Percentiles rank a stretch among this genome's conserved stretches.
Evolutionary conservation across 2,113 vertebrate genomes (phyloP).

Genomic region (Crotalus horridus): DNA sequence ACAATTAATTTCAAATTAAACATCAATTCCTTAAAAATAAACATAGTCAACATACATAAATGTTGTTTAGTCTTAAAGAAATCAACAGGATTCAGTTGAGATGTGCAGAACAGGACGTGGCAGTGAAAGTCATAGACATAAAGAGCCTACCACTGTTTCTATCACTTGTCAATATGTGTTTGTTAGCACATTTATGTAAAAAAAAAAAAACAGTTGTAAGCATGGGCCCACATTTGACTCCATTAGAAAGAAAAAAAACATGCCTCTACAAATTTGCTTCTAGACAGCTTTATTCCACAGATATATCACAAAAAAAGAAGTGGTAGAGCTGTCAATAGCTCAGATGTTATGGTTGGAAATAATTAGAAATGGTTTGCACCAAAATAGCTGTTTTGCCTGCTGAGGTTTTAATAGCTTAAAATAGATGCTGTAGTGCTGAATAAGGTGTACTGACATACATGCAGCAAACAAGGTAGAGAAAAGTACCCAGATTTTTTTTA

Average conservation of each 20-base stretch:
- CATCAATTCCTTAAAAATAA: neutral
- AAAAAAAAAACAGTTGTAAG: neutral
- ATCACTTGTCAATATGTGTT: neutral
- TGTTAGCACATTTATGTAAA: neutral
- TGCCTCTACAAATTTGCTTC: neutral
- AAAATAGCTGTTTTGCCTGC: neutral
- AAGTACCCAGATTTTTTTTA: neutral
- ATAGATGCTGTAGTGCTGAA: neutral
- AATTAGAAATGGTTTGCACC: conserved; percentile 4
- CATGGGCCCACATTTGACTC: neutral
- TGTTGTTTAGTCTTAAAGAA: neutral
- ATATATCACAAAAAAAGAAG: neutral
- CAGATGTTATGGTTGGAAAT: conserved; percentile 2
- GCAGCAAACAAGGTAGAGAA: neutral
- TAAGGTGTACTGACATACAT: neutral
- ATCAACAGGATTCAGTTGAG: neutral
- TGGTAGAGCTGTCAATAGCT: neutral
- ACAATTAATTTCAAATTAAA: neutral
- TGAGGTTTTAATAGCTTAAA: conserved; percentile 14
- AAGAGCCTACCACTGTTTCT: neutral
- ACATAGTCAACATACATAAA: neutral
- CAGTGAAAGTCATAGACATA: neutral
- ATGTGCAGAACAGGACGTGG: neutral
- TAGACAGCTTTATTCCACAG: neutral
- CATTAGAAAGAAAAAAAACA: neutral